Evolutionary conservation across 2,888 invertebrate genomes (phyloP).

Genomic region (Malacosoma neustria): DNA sequence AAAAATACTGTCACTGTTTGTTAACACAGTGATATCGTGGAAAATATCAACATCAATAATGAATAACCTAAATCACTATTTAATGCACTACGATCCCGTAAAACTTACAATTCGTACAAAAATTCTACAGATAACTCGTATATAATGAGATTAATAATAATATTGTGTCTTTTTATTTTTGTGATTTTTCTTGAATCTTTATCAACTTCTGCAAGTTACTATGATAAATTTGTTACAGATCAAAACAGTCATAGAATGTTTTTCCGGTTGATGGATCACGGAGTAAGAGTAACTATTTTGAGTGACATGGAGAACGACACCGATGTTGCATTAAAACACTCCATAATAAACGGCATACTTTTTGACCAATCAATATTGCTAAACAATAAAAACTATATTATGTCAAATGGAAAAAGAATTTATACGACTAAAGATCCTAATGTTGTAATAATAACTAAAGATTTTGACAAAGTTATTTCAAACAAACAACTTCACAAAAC

Average conservation of each 20-base stretch:
- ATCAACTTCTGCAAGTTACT: background rate
- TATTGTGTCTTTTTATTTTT: background rate
- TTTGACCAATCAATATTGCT: slow-evolving; percentile 5
- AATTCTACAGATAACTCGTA: no score
- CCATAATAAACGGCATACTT: slow-evolving; percentile 6
- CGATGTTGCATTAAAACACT: slow-evolving; percentile 6
- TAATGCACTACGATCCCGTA: no score
- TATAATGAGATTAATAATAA: no score
- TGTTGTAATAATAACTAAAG: slow-evolving; percentile 18
- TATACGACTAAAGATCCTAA: slow-evolving; percentile 12
- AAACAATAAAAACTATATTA: background rate
- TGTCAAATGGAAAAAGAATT: slow-evolving; percentile 2
- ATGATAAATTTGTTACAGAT: background rate
- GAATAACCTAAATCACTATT: no score
- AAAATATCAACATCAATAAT: no score
- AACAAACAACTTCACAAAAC: background rate
- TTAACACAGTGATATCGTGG: no score
- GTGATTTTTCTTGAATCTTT: background rate
- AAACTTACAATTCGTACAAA: no score
- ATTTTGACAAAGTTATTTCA: background rate
- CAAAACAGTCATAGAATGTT: slow-evolving; percentile 9
- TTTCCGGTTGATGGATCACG: background rate
- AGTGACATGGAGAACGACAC: slow-evolving; percentile 7
- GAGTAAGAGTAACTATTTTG: slow-evolving; percentile 1
- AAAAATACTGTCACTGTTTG: no score